Evolutionary conservation across 2,888 invertebrate species (phyloP).

Genomic region (Morpho deidamia): DNA sequence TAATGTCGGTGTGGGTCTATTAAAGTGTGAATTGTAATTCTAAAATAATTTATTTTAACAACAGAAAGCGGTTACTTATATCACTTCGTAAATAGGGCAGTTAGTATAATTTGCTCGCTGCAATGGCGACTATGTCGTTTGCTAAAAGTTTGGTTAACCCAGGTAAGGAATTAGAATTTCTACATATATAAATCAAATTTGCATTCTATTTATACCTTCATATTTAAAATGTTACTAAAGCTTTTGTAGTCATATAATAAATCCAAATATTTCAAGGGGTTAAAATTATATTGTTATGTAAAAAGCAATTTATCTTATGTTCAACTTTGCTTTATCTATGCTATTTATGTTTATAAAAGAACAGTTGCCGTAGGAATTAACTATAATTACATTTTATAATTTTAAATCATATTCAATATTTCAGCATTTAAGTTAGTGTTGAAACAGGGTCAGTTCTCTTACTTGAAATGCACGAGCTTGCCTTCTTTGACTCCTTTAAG

Average conservation of each 20-base stretch:
- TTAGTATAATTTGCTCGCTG: constrained; percentile 31
- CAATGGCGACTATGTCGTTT: constrained; percentile 66
- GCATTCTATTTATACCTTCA: constrained; percentile 7
- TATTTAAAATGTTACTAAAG: background rate
- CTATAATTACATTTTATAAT: no score
- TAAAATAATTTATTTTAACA: no score
- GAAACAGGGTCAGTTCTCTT: constrained; percentile 54
- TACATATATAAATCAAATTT: constrained; percentile 1
- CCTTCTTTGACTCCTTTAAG: constrained; percentile 58
- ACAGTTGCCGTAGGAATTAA: no score
- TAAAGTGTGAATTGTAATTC: background rate
- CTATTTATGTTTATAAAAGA: no score
- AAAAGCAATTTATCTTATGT: no score
- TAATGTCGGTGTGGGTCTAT: constrained; percentile 12
- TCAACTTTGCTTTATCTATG: no score
- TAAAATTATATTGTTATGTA: no score
- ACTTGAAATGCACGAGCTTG: constrained; percentile 38
- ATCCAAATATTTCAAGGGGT: no score
- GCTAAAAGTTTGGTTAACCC: constrained; percentile 74
- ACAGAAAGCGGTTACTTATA: no score
- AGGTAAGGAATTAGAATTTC: constrained; percentile 39
- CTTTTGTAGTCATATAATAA: no score
- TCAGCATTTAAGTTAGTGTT: constrained; percentile 61
- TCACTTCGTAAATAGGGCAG: background rate
- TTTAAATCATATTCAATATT: constrained; percentile 26